Percentiles rank a stretch among this genome's conserved stretches.
These are phyloP conservation scores for Gortyna flavago DNA, from an alignment of 2,888 invertebrate genomes.

Conservation along the genomic window DNA sequence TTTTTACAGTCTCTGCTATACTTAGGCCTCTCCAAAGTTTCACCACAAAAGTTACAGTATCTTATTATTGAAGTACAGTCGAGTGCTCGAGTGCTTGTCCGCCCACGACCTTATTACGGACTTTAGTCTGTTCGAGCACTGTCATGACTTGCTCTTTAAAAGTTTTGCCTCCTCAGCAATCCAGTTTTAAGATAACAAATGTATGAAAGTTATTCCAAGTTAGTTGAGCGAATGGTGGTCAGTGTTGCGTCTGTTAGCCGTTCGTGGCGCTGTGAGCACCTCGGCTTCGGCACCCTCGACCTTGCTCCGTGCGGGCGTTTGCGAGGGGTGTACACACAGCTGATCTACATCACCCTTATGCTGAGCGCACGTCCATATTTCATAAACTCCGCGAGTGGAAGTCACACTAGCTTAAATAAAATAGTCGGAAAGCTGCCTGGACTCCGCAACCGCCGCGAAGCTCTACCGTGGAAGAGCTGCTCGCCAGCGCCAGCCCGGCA, in stretches of 20 bases:
- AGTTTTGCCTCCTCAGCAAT: conserved; percentile 43
- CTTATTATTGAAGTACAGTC: conserved; percentile 40
- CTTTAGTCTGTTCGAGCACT: conserved; percentile 28
- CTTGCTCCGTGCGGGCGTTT: conserved; percentile 29
- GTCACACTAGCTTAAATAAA: conserved; percentile 59
- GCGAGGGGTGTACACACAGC: conserved; percentile 39
- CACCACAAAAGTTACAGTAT: conserved; percentile 29
- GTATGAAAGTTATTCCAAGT: conserved; percentile 21
- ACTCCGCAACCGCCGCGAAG: conserved; percentile 66
- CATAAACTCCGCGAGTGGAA: conserved; percentile 38
- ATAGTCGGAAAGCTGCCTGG: conserved; percentile 57
- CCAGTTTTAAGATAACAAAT: conserved; percentile 43
- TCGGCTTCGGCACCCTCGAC: conserved; percentile 48
- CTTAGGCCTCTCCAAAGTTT: conserved; percentile 25
- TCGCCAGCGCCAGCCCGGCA: conserved; percentile 41
- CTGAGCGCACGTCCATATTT: conserved; percentile 40
- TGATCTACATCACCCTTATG: conserved; percentile 36
- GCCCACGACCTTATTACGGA: conserved; percentile 39
- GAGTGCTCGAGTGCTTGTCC: conserved; percentile 32
- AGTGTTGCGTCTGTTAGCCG: conserved; percentile 21
- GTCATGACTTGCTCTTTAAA: conserved; percentile 53
- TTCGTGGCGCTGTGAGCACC: conserved; percentile 21
- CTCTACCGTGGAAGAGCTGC: conserved; percentile 72
- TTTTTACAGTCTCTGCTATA: conserved; percentile 1
- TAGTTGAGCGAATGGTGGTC: conserved; percentile 17